A percentile compares a stretch with the other conserved stretches of the same genome.
Conservation (phyloP, 92 coral and sea anemone species). For the Muricea muricata region DNA sequence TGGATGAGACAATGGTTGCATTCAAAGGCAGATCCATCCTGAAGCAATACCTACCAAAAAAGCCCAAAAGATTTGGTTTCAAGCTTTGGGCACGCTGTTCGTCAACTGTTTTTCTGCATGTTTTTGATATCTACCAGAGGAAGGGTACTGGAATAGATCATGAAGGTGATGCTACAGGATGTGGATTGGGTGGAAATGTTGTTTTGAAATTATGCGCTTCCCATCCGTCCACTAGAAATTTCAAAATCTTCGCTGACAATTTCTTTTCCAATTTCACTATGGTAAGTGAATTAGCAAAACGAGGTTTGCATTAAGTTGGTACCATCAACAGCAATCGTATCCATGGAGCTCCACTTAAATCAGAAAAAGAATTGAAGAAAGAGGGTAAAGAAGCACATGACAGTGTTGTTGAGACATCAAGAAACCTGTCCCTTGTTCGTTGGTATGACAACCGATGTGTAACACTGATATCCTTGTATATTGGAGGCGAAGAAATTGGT, state of each 20-base stretch:
- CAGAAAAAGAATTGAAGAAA: conserved; percentile 1
- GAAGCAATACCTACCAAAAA: conserved; percentile 6
- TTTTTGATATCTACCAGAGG: conserved; percentile 9
- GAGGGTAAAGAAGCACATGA: neutral
- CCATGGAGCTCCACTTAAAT: conserved; percentile 6
- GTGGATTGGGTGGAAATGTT: conserved; percentile 11
- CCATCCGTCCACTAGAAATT: neutral
- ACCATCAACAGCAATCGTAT: neutral
- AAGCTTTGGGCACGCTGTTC: conserved; percentile 16
- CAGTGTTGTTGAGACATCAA: conserved; percentile 3
- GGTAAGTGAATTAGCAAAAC: neutral
- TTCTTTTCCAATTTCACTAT: neutral
- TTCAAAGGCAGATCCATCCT: conserved; percentile 1
- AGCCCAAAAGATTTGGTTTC: conserved; percentile 16
- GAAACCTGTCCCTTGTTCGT: neutral
- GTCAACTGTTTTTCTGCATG: neutral
- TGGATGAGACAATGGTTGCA: conserved; percentile 8
- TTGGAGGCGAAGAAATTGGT: neutral
- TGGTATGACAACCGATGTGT: conserved; percentile 19
- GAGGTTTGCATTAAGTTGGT: conserved; percentile 7
- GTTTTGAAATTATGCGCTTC: conserved; percentile 10
- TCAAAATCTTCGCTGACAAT: conserved; percentile 9
- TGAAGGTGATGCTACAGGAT: neutral
- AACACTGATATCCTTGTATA: neutral
- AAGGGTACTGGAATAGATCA: conserved; percentile 7